phyloP scores from a whole-genome alignment of 2,113 vertebrate genomes.

The Fregetta grallaria region DNA sequence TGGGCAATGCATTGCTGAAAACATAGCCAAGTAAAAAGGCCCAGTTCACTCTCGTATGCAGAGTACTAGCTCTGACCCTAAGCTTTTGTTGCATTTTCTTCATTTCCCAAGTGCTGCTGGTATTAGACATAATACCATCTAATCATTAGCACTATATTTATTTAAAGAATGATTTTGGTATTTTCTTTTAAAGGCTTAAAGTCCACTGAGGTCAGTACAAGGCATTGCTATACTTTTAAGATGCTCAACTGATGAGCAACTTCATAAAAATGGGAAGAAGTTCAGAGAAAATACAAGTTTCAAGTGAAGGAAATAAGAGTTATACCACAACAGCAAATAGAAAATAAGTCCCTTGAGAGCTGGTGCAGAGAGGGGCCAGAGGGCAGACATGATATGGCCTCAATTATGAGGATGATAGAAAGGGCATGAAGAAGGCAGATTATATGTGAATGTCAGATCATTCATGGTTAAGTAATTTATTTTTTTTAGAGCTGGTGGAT shows the following conservation, averaged over 20 bases:
- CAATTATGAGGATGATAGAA: neutral
- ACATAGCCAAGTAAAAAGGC: neutral
- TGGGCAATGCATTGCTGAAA: neutral
- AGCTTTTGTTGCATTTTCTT: neutral
- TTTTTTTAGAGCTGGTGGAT: neutral
- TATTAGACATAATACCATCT: neutral
- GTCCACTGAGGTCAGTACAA: neutral
- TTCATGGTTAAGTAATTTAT: neutral
- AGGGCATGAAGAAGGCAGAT: neutral
- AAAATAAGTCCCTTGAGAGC: neutral
- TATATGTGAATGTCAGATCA: neutral
- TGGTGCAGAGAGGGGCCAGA: neutral
- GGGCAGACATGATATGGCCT: accelerated
- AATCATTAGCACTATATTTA: neutral
- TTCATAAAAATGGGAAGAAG: neutral
- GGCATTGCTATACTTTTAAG: neutral
- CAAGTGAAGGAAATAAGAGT: neutral
- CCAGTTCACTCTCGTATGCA: neutral
- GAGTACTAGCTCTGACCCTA: neutral
- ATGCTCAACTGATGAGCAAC: neutral
- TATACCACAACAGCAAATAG: neutral
- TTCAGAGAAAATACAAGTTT: neutral
- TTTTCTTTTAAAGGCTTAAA: neutral
- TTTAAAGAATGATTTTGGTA: neutral
- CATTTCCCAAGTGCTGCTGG: neutral